These are phyloP conservation scores for Fissipunctia ypsillon DNA, from an alignment of 2,888 invertebrate genomes.

Conservation along the genomic window DNA sequence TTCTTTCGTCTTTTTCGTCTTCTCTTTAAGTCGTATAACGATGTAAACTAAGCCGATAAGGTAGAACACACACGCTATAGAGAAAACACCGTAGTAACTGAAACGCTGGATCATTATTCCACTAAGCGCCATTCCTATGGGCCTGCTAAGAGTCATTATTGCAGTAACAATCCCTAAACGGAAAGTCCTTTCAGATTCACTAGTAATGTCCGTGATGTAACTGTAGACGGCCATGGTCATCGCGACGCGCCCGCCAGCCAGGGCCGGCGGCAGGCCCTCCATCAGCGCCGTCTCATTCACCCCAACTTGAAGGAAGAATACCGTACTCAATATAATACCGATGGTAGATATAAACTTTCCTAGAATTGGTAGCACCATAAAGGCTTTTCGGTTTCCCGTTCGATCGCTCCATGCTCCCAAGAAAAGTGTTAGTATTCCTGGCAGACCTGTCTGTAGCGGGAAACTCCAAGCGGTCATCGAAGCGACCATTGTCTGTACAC, in stretches of 20 bases:
- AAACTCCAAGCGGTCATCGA: slow-evolving; percentile 91
- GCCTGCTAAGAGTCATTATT: slow-evolving; percentile 88
- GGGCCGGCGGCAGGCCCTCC: slow-evolving; percentile 90
- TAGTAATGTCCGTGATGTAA: slow-evolving; percentile 91
- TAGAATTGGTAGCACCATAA: slow-evolving; percentile 91
- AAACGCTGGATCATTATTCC: slow-evolving; percentile 88
- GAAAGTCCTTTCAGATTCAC: slow-evolving; percentile 91
- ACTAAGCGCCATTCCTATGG: slow-evolving; percentile 89
- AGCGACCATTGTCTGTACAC: slow-evolving; percentile 89
- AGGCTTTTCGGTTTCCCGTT: slow-evolving; percentile 90
- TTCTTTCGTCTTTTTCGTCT: slow-evolving; percentile 75
- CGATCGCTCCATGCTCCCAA: slow-evolving; percentile 92
- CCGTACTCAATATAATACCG: slow-evolving; percentile 90
- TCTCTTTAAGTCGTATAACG: slow-evolving; percentile 83
- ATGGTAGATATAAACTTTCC: slow-evolving; percentile 90
- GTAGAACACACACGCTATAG: slow-evolving; percentile 85
- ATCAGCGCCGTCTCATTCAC: slow-evolving; percentile 90
- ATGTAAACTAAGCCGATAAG: slow-evolving; percentile 86
- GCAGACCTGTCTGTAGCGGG: slow-evolving; percentile 90
- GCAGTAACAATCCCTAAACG: slow-evolving; percentile 91
- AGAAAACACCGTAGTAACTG: slow-evolving; percentile 88
- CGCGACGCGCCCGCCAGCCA: slow-evolving; percentile 91
- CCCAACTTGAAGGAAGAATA: slow-evolving; percentile 90
- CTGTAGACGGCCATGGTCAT: slow-evolving; percentile 92
- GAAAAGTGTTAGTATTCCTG: slow-evolving; percentile 90